Evolutionary conservation across 2,113 vertebrate species (phyloP), one percentile per base, ranked within the genome.

Genomic region (Cephalopholis sonnerati): DNA sequence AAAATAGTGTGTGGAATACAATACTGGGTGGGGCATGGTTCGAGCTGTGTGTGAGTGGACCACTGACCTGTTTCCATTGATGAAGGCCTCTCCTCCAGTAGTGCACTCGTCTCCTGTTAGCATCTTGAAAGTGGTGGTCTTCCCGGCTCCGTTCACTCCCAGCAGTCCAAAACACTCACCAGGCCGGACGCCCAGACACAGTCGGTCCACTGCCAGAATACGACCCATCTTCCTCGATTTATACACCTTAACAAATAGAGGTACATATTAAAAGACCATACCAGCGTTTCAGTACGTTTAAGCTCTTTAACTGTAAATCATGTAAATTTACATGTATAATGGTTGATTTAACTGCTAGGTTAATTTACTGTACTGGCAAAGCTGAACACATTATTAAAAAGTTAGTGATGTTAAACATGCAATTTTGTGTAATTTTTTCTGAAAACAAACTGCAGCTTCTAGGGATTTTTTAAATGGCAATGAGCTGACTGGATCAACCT

Each of bases 51-150:
- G 41, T 11, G 41, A 44, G 41, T 0, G 11, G 41, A 44, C 8
- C 6, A 5, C 61, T 22, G 71, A 98, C 98, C 98, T 99, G 95
- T 97, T 95, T 25, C 96, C 95, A 0, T 96, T 97, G 41, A 99
- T 86, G 3, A 98, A 99, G 74, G 97, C 98, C 86, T 99, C 97
- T 83, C 98, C 98, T 0, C 97, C 97, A 0, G 97, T 98, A 0
- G 97, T 98, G 90, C 95, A 97, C 93, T 98, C 98, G 0, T 99
- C 98, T 0, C 98, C 98, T 0, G 97, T 99, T 82, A 99, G 92
- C 98, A 99, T 99, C 94, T 99, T 99, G 87, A 99, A 99, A n/a
- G 98, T 98, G 76, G 96, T 97, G 0, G 97, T 99, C 94, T 99
- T 99, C 69, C 98, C 98, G 0, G 98, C 98, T 0, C 98, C 98